Evolutionary conservation across 2,888 invertebrate species (phyloP).

Genomic region (Itoplectis maculator): DNA sequence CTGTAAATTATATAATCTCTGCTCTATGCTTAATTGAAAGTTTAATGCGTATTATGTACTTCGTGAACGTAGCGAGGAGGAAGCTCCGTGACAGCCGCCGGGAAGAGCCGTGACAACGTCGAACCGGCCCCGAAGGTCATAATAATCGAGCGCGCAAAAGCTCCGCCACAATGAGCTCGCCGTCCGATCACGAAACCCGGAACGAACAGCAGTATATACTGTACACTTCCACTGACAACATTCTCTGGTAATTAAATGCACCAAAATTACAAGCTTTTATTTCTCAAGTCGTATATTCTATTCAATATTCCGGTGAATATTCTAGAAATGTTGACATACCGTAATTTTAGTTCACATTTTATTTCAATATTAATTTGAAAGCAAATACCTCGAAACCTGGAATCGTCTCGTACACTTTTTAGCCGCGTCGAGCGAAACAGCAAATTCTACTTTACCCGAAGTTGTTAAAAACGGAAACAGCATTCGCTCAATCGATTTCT

Average conservation of each 20-base stretch:
- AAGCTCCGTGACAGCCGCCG: constrained; percentile 62
- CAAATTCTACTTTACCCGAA: constrained; percentile 50
- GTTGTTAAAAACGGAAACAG: constrained; percentile 40
- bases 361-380: too few relatives aligned
- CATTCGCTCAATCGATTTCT: background rate
- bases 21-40: constrained; percentile 70
- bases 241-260: too few relatives aligned
- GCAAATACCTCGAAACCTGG: background rate
- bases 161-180: constrained; percentile 62
- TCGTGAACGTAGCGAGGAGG: constrained; percentile 33
- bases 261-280: too few relatives aligned
- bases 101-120: constrained; percentile 59
- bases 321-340: too few relatives aligned
- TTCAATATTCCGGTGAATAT: too few relatives aligned
- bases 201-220: background rate
- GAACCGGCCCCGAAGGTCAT: constrained; percentile 73
- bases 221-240: too few relatives aligned
- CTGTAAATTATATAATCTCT: constrained; percentile 72
- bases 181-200: constrained; percentile 20
- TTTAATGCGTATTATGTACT: constrained; percentile 69
- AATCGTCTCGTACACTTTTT: too few relatives aligned
- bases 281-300: too few relatives aligned
- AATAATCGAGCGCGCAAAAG: constrained; percentile 71
- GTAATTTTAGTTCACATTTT: too few relatives aligned
- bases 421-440: too few relatives aligned